phyloP scores from a whole-genome alignment of 2,888 invertebrate species.

The Drosophila phalerata region DNA sequence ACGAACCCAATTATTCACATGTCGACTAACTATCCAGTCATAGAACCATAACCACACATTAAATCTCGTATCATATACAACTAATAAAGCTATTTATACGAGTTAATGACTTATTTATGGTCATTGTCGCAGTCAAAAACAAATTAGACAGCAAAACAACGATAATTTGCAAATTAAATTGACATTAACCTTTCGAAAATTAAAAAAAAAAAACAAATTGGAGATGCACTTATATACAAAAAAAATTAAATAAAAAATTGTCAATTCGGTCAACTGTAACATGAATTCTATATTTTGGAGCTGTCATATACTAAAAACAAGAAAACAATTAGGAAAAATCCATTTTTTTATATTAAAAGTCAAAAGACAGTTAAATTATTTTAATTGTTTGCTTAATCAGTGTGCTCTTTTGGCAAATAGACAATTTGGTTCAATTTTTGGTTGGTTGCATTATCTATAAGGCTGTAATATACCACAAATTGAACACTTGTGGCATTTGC shows the following conservation, averaged over 20 bases:
- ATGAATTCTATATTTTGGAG: conserved; percentile 9
- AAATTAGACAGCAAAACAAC: conserved; percentile 41
- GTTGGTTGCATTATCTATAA: not conserved
- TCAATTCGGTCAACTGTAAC: conserved; percentile 29
- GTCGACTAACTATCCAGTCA: conserved; percentile 16
- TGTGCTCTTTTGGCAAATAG: conserved; percentile 10
- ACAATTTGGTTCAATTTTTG: not conserved
- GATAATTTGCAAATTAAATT: conserved; percentile 71
- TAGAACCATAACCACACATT: conserved; percentile 24
- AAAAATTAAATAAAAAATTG: conserved; percentile 25
- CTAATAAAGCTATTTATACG: conserved; percentile 75
- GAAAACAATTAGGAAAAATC: not conserved
- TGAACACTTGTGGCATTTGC: conserved; percentile 12
- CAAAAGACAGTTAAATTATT: conserved; percentile 13
- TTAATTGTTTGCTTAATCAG: not conserved
- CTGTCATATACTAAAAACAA: not conserved
- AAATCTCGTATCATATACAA: conserved; percentile 51
- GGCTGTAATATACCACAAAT: not conserved
- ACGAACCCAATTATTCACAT: conserved; percentile 34
- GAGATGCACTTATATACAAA: conserved; percentile 14
- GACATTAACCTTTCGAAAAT: conserved; percentile 59
- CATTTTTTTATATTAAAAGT: conserved; percentile 40
- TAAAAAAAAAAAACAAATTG: conserved; percentile 10
- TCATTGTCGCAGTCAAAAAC: conserved; percentile 43
- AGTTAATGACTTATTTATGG: conserved; percentile 78